A percentile compares a stretch with the other conserved stretches of the same genome.
Conservation (phyloP, 2,888 invertebrate genomes). For the Acronicta leporina region DNA sequence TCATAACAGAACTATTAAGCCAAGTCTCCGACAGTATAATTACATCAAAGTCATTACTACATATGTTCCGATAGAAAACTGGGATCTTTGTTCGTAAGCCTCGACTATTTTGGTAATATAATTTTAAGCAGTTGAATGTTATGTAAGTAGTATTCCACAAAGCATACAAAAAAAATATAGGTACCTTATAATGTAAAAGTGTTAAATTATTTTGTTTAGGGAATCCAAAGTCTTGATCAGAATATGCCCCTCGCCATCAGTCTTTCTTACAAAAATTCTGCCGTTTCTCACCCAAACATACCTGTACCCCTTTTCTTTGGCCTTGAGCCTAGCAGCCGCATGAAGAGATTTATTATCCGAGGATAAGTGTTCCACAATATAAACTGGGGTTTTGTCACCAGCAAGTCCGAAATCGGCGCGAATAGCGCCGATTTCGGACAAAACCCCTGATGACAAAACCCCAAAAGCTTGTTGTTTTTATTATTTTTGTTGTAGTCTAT, state of each 20-base stretch:
- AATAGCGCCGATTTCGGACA: too few relatives aligned
- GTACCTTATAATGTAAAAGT: neutral
- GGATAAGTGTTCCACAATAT: slow-evolving; percentile 22
- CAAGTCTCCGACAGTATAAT: slow-evolving; percentile 22
- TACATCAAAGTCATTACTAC: slow-evolving; percentile 14
- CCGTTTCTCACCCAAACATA: slow-evolving; percentile 28
- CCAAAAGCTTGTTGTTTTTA: slow-evolving; percentile 14
- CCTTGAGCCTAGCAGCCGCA: slow-evolving; percentile 18
- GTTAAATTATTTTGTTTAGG: slow-evolving; percentile 9
- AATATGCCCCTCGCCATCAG: neutral
- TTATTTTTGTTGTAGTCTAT: slow-evolving; percentile 7
- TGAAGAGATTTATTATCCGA: slow-evolving; percentile 17
- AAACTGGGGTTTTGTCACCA: slow-evolving; percentile 11
- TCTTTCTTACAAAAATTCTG: slow-evolving; percentile 16
- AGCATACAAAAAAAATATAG: neutral
- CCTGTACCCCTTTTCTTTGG: slow-evolving; percentile 22
- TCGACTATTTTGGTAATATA: slow-evolving; percentile 23
- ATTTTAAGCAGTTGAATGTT: slow-evolving; percentile 8
- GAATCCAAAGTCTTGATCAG: slow-evolving; percentile 9
- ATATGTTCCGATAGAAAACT: slow-evolving; percentile 7
- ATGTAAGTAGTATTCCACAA: neutral
- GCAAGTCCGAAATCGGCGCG: slow-evolving; percentile 12
- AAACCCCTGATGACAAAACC: too few relatives aligned
- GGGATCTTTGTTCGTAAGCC: slow-evolving; percentile 24
- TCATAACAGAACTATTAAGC: slow-evolving; percentile 13